A percentile compares a stretch with the other conserved stretches of the same genome.
phyloP scores from a whole-genome alignment of 2,888 invertebrate species.

The Zaprionus lineosus region DNA sequence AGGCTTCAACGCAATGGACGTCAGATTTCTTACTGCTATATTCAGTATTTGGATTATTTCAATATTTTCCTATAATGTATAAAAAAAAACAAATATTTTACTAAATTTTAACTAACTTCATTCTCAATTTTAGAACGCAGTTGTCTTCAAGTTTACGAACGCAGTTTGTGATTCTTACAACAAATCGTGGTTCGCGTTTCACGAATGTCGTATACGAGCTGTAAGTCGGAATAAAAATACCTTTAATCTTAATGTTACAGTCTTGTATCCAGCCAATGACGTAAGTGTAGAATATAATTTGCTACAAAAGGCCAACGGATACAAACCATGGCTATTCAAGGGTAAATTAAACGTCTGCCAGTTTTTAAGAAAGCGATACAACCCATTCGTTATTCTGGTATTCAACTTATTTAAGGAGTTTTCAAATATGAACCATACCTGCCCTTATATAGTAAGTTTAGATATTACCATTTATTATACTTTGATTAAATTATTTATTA shows the following conservation, averaged over 20 bases:
- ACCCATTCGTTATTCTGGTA: background rate
- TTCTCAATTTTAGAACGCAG: background rate
- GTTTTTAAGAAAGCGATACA: background rate
- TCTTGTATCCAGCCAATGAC: slow-evolving; percentile 1
- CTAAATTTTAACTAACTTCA: too few relatives aligned
- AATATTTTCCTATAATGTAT: too few relatives aligned
- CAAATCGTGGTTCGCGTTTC: slow-evolving; percentile 1
- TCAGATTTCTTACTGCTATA: too few relatives aligned
- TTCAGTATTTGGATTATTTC: too few relatives aligned
- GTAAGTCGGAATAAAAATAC: slow-evolving; percentile 1
- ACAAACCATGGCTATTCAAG: slow-evolving; percentile 2
- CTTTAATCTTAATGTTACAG: background rate
- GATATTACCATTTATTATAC: background rate
- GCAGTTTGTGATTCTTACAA: slow-evolving; percentile 6
- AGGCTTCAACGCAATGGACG: too few relatives aligned
- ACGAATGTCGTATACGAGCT: slow-evolving; percentile 3
- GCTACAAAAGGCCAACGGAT: slow-evolving; percentile 4
- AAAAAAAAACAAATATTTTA: too few relatives aligned
- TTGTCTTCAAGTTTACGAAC: slow-evolving; percentile 12
- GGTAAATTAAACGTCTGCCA: background rate
- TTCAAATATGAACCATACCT: slow-evolving; percentile 6
- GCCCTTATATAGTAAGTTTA: background rate
- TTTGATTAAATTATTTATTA: background rate
- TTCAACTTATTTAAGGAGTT: slow-evolving; percentile 1
- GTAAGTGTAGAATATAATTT: background rate